Conservation (phyloP, 2,888 invertebrate species). For the Mythimna pallens region DNA sequence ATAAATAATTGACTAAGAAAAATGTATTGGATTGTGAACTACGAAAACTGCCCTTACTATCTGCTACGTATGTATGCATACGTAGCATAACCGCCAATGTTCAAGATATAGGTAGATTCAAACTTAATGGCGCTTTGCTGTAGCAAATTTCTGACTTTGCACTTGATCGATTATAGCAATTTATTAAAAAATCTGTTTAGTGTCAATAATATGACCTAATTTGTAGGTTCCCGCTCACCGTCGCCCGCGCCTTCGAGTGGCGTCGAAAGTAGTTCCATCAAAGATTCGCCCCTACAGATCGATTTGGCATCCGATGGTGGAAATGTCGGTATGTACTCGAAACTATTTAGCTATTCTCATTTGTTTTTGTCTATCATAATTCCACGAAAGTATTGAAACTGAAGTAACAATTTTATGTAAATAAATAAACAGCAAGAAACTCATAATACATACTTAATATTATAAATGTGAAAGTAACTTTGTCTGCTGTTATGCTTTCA, state of each 20-base stretch:
- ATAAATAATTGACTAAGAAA: background rate
- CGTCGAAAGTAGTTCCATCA: constrained; percentile 95
- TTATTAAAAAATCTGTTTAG: no score
- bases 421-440: background rate
- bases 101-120: no score
- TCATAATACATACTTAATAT: no score
- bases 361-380: constrained; percentile 42
- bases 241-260: constrained; percentile 97
- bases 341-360: constrained; percentile 13
- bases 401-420: background rate
- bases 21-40: background rate
- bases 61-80: no score
- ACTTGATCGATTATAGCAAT: no score
- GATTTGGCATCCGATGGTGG: constrained; percentile 93
- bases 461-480: no score
- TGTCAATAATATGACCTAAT: background rate
- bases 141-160: no score
- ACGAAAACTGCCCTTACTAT: background rate
- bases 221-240: constrained; percentile 93
- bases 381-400: background rate
- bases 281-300: constrained; percentile 95
- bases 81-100: no score
- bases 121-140: no score
- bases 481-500: no score
- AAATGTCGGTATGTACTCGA: constrained; percentile 83